A percentile compares a stretch with the other conserved stretches of the same genome.
Conservation (phyloP, 2,888 invertebrate genomes). For the Magallana nippona region DNA sequence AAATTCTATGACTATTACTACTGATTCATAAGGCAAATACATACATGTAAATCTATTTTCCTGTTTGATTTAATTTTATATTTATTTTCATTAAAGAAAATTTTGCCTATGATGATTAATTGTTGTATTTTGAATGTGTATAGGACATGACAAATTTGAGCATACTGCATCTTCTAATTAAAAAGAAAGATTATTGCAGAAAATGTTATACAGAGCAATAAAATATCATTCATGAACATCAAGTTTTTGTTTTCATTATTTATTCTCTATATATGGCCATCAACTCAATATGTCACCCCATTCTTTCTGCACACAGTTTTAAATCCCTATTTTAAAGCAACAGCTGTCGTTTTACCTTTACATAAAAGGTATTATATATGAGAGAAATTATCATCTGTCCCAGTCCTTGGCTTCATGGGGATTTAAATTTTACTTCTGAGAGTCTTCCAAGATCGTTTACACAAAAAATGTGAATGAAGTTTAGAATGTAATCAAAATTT, state of each 20-base stretch:
- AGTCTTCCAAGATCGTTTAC: not conserved
- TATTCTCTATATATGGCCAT: not conserved
- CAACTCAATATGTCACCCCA: conserved; percentile 15
- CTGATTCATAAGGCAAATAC: no score
- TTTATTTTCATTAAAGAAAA: no score
- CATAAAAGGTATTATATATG: conserved; percentile 25
- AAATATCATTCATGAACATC: no score
- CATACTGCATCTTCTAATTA: no score
- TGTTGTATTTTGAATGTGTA: no score
- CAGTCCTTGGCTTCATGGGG: not conserved
- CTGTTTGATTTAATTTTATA: no score
- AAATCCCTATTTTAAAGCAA: not conserved
- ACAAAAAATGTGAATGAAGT: not conserved
- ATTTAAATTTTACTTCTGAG: not conserved
- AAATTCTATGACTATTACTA: no score
- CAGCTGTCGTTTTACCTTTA: conserved; percentile 7
- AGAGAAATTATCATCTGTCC: conserved; percentile 24
- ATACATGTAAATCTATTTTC: no score
- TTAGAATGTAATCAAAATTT: not conserved
- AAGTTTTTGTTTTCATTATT: not conserved
- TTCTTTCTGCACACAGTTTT: not conserved
- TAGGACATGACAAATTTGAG: no score
- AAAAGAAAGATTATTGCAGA: no score
- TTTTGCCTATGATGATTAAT: no score
- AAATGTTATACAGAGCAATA: no score